phyloP scores from a whole-genome alignment of 2,797 vertebrate species.

The Liasis olivaceus region DNA sequence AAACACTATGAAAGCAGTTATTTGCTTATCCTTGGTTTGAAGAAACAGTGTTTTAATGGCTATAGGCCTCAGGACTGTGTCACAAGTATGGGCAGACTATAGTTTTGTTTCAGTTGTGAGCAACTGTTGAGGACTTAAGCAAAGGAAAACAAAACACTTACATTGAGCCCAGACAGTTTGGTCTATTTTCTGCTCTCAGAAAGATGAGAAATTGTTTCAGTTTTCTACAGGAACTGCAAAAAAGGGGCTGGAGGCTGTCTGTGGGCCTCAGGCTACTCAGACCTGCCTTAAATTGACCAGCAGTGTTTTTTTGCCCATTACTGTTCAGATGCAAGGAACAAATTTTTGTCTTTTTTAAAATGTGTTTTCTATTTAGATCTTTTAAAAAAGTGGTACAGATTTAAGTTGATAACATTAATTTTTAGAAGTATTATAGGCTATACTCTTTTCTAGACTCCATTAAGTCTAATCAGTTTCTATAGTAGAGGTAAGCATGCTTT shows the following conservation, averaged over 20 bases:
- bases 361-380: neutral
- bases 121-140: neutral
- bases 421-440: neutral
- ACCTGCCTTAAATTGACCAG: neutral
- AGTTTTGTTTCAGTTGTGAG: neutral
- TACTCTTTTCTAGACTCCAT: neutral
- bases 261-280: neutral
- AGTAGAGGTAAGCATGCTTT: neutral
- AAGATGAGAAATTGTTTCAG: neutral
- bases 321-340: neutral
- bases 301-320: constrained; percentile 6
- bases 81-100: neutral
- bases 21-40: neutral
- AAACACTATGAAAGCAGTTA: neutral
- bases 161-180: neutral
- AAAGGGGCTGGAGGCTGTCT: neutral
- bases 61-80: neutral
- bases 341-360: neutral
- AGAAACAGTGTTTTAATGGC: neutral
- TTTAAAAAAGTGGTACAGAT: neutral
- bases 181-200: neutral
- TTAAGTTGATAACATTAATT: neutral
- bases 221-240: neutral
- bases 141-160: neutral
- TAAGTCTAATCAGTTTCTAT: neutral